Evolutionary conservation across 1,140 invertebrate genomes (phyloP).

Genomic region (Notospermus geniculatus): DNA sequence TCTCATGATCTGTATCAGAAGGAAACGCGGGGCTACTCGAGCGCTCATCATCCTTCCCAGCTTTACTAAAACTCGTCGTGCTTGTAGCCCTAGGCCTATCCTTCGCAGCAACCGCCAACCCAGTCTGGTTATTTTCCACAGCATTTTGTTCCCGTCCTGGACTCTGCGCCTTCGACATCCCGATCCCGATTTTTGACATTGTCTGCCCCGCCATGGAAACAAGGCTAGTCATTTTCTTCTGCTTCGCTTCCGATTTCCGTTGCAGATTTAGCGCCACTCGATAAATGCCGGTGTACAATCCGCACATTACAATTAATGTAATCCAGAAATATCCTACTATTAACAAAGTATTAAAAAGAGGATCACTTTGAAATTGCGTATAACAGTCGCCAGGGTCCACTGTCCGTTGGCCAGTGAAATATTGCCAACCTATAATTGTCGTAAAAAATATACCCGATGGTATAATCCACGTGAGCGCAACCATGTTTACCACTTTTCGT

Average conservation of each 20-base stretch:
- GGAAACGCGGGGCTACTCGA: slow-evolving; percentile 94
- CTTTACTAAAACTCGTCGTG: slow-evolving; percentile 44
- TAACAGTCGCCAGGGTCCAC: slow-evolving; percentile 81
- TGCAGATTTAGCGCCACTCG: slow-evolving; percentile 98
- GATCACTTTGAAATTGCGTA: slow-evolving; percentile 97
- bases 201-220: slow-evolving; percentile 24
- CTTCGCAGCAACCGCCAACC: background rate
- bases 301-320: slow-evolving; percentile 62
- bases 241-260: slow-evolving; percentile 80
- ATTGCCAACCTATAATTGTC: slow-evolving; percentile 98
- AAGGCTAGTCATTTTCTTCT: slow-evolving; percentile 60
- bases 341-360: slow-evolving; percentile 94
- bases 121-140: slow-evolving; percentile 31
- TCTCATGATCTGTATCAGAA: slow-evolving; percentile 75
- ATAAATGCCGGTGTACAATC: slow-evolving; percentile 94
- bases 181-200: slow-evolving; percentile 27
- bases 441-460: slow-evolving; percentile 96
- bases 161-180: slow-evolving; percentile 12
- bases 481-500: slow-evolving; percentile 85
- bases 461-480: slow-evolving; percentile 89
- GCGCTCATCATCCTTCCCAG: slow-evolving; percentile 69
- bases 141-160: background rate
- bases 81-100: slow-evolving; percentile 22
- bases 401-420: slow-evolving; percentile 80
- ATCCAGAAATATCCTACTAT: slow-evolving; percentile 99